These are phyloP conservation scores for Scaptomyza pallida DNA, from an alignment of 1,140 invertebrate species.

Conservation along the genomic window DNA sequence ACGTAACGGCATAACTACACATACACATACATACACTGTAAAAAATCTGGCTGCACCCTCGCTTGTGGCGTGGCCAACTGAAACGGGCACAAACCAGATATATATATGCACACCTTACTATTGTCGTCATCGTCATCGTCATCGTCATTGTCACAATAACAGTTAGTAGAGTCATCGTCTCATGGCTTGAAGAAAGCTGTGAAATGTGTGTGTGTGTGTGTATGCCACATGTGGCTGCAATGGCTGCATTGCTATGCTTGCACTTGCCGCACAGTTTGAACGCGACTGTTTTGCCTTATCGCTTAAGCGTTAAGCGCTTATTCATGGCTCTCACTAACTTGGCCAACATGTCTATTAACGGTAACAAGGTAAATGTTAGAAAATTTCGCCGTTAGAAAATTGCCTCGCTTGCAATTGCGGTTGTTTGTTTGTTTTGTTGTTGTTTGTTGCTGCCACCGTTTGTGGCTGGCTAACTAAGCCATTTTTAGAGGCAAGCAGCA, in stretches of 20 bases:
- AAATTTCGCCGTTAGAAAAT: constrained; percentile 78
- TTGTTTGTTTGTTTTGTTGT: constrained; percentile 36
- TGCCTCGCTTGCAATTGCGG: constrained; percentile 51
- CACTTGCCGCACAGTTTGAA: constrained; percentile 14
- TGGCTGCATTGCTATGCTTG: constrained; percentile 14
- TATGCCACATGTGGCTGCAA: constrained; percentile 40
- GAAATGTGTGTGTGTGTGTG: constrained; percentile 74
- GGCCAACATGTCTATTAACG: constrained; percentile 82
- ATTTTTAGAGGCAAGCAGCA: constrained; percentile 36
- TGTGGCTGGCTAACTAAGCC: constrained; percentile 54
- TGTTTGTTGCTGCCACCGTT: constrained; percentile 18
- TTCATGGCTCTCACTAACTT: constrained; percentile 69
- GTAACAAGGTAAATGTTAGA: constrained; percentile 80
- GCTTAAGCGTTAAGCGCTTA: constrained; percentile 48
- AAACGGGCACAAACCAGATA: constrained; percentile 34
- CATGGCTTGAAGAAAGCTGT: constrained; percentile 65
- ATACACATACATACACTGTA: constrained; percentile 41
- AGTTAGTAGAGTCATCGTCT: neutral
- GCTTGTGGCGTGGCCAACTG: constrained; percentile 19
- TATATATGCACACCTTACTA: constrained; percentile 38
- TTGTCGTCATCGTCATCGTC: constrained; percentile 15
- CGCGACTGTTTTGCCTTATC: neutral
- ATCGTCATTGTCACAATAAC: constrained; percentile 18
- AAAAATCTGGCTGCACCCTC: neutral
- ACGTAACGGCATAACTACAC: constrained; percentile 62